phyloP scores from a whole-genome alignment of 2,888 invertebrate species.

The Idaea dimidiata region DNA sequence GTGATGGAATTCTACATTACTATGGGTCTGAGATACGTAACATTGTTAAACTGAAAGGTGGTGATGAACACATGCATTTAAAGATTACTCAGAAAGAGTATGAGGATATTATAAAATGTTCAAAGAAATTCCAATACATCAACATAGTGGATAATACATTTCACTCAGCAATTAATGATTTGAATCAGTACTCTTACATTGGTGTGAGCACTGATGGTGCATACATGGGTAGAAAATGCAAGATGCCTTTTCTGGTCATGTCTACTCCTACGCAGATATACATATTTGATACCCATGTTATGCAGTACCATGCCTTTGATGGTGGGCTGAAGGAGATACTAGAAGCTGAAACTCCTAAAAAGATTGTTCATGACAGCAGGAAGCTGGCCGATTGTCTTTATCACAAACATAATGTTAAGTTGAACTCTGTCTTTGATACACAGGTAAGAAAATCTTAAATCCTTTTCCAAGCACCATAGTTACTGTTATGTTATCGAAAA shows the following conservation, averaged over 20 bases:
- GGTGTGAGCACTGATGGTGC: conserved; percentile 71
- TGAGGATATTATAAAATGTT: conserved; percentile 63
- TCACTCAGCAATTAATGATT: conserved; percentile 64
- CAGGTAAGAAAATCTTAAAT: conserved; percentile 52
- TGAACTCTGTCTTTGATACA: conserved; percentile 82
- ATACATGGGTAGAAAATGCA: conserved; percentile 73
- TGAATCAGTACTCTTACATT: conserved; percentile 57
- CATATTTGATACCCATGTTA: conserved; percentile 74
- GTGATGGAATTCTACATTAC: conserved; percentile 65
- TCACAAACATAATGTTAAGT: conserved; percentile 79
- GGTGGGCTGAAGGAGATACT: conserved; percentile 72
- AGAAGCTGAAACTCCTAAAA: conserved; percentile 67
- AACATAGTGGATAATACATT: conserved; percentile 70
- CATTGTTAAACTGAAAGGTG: conserved; percentile 63
- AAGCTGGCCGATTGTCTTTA: conserved; percentile 80
- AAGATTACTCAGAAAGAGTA: conserved; percentile 68
- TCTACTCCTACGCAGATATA: conserved; percentile 71
- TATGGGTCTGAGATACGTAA: conserved; percentile 66
- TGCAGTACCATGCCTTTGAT: conserved; percentile 74
- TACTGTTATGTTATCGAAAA: background rate
- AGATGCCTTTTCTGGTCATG: conserved; percentile 70
- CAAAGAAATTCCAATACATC: conserved; percentile 69
- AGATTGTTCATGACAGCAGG: conserved; percentile 82
- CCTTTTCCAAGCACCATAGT: background rate
- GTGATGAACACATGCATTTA: conserved; percentile 52